Conservation (phyloP, 2,797 vertebrate species). For the Gadopsis marmoratus region DNA sequence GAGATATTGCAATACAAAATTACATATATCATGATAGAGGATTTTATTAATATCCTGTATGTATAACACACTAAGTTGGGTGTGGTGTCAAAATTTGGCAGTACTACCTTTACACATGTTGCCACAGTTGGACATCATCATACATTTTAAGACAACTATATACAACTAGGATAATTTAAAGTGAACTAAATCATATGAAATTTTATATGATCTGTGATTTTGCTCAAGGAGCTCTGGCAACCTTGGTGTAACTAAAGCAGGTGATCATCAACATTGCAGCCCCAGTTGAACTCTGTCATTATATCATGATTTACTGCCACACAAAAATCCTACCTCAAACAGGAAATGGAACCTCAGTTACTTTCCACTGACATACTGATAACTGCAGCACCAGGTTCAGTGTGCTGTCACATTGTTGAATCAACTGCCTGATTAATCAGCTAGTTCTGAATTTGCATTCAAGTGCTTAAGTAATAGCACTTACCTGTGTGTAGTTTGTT, state of each 20-base stretch:
- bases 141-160: not conserved
- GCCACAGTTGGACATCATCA: not conserved
- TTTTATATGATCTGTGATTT: no score
- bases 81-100: not conserved
- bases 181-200: not conserved
- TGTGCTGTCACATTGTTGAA: not conserved
- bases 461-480: not conserved
- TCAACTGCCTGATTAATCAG: not conserved
- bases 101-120: not conserved
- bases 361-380: not conserved
- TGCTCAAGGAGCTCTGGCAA: not conserved
- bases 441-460: not conserved
- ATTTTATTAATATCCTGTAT: not conserved
- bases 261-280: not conserved
- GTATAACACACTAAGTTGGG: not conserved
- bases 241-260: not conserved
- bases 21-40: not conserved
- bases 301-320: not conserved
- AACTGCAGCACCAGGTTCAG: not conserved
- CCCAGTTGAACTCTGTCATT: not conserved
- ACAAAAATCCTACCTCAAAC: slow-evolving; percentile 4
- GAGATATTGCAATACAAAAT: not conserved
- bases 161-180: not conserved
- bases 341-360: slow-evolving; percentile 42
- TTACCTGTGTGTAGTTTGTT: slow-evolving; percentile 68